phyloP scores from a whole-genome alignment of 1,140 invertebrate genomes.

The Drosophila nannoptera region DNA sequence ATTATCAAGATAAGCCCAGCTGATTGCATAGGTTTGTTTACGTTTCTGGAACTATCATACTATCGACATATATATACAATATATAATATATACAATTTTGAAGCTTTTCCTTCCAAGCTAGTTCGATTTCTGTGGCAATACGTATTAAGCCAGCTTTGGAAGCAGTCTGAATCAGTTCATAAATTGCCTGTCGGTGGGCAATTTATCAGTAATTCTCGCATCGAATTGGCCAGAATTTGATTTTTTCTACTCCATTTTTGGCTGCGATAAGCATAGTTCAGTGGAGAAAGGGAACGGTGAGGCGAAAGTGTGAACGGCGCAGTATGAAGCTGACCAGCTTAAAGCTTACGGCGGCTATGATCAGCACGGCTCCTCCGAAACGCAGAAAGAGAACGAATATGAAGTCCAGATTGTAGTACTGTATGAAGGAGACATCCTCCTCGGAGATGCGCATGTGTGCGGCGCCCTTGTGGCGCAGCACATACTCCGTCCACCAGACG shows the following conservation, averaged over 20 bases:
- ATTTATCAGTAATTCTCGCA: neutral
- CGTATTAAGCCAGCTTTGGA: no score
- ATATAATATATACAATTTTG: no score
- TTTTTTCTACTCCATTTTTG: neutral
- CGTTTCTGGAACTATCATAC: no score
- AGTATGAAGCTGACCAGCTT: conserved; percentile 28
- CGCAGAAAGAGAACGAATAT: conserved; percentile 46
- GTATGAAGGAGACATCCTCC: conserved; percentile 59
- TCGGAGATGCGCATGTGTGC: conserved; percentile 79
- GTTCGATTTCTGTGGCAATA: no score
- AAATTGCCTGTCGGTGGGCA: neutral
- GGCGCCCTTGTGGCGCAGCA: conserved; percentile 75
- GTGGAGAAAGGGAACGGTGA: conserved; percentile 41
- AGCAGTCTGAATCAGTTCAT: no score
- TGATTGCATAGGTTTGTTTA: no score
- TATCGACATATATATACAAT: no score
- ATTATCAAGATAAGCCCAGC: no score
- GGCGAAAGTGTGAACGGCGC: conserved; percentile 21
- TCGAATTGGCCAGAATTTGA: no score
- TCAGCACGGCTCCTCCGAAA: conserved; percentile 43
- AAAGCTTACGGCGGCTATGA: conserved; percentile 28
- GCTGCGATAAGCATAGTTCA: conserved; percentile 8
- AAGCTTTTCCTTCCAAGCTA: no score
- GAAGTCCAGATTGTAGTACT: conserved; percentile 62
- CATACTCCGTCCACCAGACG: conserved; percentile 83